Conservation (phyloP, 2,888 invertebrate genomes). For the Chrysopilus asiliformis region DNA sequence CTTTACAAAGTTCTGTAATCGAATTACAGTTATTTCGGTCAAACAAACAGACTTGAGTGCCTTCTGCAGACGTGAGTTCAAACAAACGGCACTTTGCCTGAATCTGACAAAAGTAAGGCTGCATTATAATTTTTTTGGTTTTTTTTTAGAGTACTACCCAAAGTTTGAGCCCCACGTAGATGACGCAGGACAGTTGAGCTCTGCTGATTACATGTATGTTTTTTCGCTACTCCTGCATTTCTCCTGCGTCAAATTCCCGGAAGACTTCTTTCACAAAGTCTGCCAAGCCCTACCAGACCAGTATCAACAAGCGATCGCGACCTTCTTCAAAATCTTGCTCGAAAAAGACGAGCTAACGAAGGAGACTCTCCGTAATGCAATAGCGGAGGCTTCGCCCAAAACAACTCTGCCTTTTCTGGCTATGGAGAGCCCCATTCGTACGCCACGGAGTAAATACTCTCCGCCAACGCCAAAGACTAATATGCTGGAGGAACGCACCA, state of each 20-base stretch:
- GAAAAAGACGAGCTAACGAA: conserved; percentile 20
- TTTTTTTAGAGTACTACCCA: conserved; percentile 24
- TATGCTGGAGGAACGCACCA: conserved; percentile 26
- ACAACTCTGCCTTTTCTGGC: conserved; percentile 1
- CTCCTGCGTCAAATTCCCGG: conserved; percentile 26
- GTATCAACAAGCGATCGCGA: conserved; percentile 24
- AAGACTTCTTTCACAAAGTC: conserved; percentile 25
- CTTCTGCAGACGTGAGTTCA: conserved; percentile 24
- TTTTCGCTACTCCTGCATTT: conserved; percentile 31
- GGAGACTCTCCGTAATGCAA: conserved; percentile 20
- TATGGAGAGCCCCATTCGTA: conserved; percentile 17
- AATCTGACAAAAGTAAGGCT: too few relatives aligned
- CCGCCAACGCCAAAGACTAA: conserved; percentile 27
- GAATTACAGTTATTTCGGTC: conserved; percentile 7
- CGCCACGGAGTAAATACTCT: conserved; percentile 19
- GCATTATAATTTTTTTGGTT: too few relatives aligned
- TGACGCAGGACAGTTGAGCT: conserved; percentile 19
- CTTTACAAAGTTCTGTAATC: conserved; percentile 19
- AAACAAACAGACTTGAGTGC: conserved; percentile 10
- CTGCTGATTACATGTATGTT: conserved; percentile 26
- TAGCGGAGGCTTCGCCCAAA: conserved; percentile 16
- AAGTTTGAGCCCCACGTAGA: conserved; percentile 22
- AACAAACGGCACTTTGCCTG: too few relatives aligned
- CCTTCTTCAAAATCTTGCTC: conserved; percentile 24
- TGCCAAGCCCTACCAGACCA: conserved; percentile 24